phyloP scores from a whole-genome alignment of 2,888 invertebrate genomes.

The Diarsia rubi region DNA sequence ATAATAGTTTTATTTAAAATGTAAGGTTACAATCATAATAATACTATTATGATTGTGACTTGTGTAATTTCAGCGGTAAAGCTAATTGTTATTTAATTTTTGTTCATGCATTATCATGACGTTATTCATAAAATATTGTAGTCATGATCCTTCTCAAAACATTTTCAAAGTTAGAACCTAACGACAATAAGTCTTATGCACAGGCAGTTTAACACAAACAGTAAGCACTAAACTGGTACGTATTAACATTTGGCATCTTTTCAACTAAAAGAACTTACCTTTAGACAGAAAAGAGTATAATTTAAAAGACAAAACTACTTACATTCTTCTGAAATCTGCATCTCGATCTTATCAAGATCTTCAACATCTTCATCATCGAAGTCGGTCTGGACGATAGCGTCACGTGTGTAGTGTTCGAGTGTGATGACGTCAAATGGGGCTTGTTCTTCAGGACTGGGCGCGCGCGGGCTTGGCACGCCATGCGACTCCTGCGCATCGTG shows the following conservation, averaged over 20 bases:
- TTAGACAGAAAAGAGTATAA: not conserved
- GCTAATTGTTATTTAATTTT: not conserved
- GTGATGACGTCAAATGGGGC: conserved; percentile 88
- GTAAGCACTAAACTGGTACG: too few species aligned
- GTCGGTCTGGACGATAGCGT: conserved; percentile 89
- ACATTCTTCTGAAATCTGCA: conserved; percentile 88
- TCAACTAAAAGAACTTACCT: not conserved
- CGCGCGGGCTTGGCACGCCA: conserved; percentile 75
- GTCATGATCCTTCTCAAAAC: not conserved
- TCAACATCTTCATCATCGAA: conserved; percentile 87
- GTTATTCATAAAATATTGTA: not conserved
- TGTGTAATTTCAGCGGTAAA: not conserved
- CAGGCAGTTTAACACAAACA: too few species aligned
- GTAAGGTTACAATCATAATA: too few species aligned
- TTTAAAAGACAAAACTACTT: conserved; percentile 68
- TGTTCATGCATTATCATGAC: not conserved
- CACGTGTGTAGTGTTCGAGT: conserved; percentile 86
- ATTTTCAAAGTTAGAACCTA: not conserved
- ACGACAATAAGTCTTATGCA: not conserved
- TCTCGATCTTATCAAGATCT: conserved; percentile 87
- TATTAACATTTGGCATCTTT: not conserved
- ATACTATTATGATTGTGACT: not conserved
- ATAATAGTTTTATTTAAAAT: not conserved
- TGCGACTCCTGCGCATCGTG: conserved; percentile 78
- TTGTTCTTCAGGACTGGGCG: conserved; percentile 77